Evolutionary conservation across 2,888 invertebrate species (phyloP).

Genomic region (Amphipyra tragopoginis): DNA sequence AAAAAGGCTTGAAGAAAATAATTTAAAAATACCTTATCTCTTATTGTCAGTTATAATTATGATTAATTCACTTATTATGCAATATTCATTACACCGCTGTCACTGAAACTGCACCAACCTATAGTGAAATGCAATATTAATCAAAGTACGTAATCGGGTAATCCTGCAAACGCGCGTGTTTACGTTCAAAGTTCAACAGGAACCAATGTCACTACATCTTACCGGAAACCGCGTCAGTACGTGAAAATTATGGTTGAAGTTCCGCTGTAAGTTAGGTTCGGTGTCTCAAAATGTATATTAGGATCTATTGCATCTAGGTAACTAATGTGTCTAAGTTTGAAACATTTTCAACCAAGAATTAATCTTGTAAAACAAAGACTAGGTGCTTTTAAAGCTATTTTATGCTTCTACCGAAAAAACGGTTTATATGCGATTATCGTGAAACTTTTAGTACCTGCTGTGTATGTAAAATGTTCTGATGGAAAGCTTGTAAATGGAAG

Average conservation of each 20-base stretch:
- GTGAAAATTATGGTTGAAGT: conserved; percentile 44
- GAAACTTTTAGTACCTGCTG: conserved; percentile 17
- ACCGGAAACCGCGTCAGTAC: conserved; percentile 19
- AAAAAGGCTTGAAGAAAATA: too few species aligned
- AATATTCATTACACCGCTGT: not conserved
- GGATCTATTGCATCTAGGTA: conserved; percentile 2
- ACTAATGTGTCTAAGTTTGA: not conserved
- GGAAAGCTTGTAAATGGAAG: not conserved
- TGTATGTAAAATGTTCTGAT: conserved; percentile 2
- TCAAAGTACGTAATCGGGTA: conserved; percentile 21
- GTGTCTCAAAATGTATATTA: conserved; percentile 19
- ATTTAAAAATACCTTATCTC: not conserved
- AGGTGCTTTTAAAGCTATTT: not conserved
- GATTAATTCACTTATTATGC: too few species aligned
- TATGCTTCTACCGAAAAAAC: conserved; percentile 8
- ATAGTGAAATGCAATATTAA: conserved; percentile 25
- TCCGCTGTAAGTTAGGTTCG: conserved; percentile 24
- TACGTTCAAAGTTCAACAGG: conserved; percentile 30
- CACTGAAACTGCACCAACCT: not conserved
- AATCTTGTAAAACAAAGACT: conserved; percentile 16
- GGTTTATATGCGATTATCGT: conserved; percentile 25
- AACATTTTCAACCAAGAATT: conserved; percentile 1
- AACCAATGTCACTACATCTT: conserved; percentile 39
- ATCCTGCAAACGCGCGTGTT: conserved; percentile 1
- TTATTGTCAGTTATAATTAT: not conserved